Base-by-base conservation (phyloP, 2,113 vertebrate species). In the Clinocottus analis region DNA sequence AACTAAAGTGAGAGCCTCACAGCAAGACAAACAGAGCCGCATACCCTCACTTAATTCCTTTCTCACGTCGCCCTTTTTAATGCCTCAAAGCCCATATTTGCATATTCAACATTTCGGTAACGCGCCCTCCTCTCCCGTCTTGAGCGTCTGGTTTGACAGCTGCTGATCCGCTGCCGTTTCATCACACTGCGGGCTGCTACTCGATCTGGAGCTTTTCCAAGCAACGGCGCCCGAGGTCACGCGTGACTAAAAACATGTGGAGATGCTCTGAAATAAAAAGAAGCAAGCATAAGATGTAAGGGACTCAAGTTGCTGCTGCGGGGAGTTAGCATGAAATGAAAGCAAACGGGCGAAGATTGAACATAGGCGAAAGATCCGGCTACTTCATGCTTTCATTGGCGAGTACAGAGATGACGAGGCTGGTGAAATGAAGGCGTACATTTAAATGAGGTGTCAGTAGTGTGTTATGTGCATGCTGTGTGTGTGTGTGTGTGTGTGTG, bases 371-470 rank as follows among this genome's bases (percentile, higher is more conserved):
- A 59, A 62, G 37, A 72, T 61, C 70, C 8, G 63, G 43, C 5
- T 41, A 11, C 27, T 35, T 33, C 39, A 39, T 29, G n/a, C 1
- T 13, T 23, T 47, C 61, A 37, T 3, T n/a, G n/a, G n/a, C n/a
- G n/a, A n/a, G n/a, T n/a, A n/a, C n/a, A n/a, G n/a, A n/a, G 56
- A 65, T 77, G 68, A 47, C 6, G 5, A 65, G 62, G 60, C 47
- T 74, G 56, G 73, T 66, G 27, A 80, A 74, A 67, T 68, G 39
- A 68, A 56, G 33, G 35, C 51, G 25, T 85, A 43, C 74, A 75
- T 83, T 63, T 71, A 74, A 27, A 79, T 37, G 65, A 79, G 37
- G 39, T 17, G 5, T 16, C 6, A 45, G 43, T 45, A 45, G 14
- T 45, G 43, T 45, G 43, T 45, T 45, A 45, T 45, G 11, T 41